These are phyloP conservation scores for Azemiops feae DNA, from an alignment of 2,113 vertebrate species.

Conservation along the genomic window DNA sequence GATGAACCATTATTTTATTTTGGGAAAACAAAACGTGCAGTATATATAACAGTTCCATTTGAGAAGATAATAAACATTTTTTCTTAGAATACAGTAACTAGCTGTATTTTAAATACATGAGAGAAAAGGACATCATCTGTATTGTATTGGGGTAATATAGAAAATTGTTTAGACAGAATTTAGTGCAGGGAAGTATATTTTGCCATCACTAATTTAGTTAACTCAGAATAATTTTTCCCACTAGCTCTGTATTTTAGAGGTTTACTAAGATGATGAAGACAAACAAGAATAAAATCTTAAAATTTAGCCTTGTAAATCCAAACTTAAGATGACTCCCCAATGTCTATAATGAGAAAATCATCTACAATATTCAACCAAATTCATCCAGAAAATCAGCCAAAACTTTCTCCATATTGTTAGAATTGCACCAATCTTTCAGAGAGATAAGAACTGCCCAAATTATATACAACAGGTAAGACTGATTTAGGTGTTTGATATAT, in stretches of 20 bases:
- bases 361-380: too few relatives aligned
- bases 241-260: background rate
- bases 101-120: background rate
- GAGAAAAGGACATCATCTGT: background rate
- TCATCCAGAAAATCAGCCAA: background rate
- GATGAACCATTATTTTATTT: background rate
- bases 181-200: background rate
- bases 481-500: background rate
- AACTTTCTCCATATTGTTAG: background rate
- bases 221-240: background rate
- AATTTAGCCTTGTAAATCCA: background rate
- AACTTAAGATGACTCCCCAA: background rate
- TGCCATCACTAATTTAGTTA: background rate
- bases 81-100: background rate
- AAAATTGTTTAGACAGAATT: background rate
- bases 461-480: background rate
- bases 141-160: background rate
- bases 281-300: too few relatives aligned
- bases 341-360: background rate
- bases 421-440: background rate
- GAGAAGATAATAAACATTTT: background rate
- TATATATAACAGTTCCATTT: background rate
- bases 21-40: background rate
- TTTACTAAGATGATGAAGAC: too few relatives aligned
- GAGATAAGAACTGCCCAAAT: background rate